phyloP scores from a whole-genome alignment of 2,888 invertebrate species.

The Tiliacea aurago region DNA sequence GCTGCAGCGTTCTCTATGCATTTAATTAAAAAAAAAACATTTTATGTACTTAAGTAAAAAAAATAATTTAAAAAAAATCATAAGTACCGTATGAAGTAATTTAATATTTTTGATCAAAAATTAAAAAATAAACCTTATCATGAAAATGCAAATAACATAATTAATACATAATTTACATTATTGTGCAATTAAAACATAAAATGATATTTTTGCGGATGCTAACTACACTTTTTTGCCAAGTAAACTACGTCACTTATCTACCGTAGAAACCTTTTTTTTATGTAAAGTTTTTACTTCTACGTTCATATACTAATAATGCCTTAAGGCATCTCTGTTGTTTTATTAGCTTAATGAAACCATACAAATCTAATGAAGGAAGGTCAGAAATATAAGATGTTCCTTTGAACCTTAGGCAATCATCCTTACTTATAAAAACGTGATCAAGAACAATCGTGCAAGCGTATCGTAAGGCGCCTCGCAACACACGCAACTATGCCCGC shows the following conservation, averaged over 20 bases:
- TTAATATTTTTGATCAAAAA: background rate
- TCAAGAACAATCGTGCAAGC: constrained; percentile 48
- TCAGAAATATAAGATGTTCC: constrained; percentile 22
- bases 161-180: background rate
- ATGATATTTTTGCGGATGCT: constrained; percentile 1
- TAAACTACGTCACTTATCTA: background rate
- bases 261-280: background rate
- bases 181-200: background rate
- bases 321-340: background rate
- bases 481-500: constrained; percentile 14
- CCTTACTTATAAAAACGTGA: constrained; percentile 50
- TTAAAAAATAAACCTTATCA: too few relatives aligned
- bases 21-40: too few relatives aligned
- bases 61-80: too few relatives aligned
- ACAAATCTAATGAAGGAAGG: constrained; percentile 17
- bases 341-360: constrained; percentile 10
- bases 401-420: constrained; percentile 58
- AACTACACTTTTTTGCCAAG: background rate
- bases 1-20: too few relatives aligned
- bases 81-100: too few relatives aligned
- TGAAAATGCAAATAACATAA: background rate
- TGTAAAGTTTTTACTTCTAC: background rate
- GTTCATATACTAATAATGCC: background rate
- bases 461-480: constrained; percentile 17
- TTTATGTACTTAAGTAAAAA: too few relatives aligned